Evolutionary conservation across 2,888 invertebrate species (phyloP).

Genomic region (Pollenia angustigena): DNA sequence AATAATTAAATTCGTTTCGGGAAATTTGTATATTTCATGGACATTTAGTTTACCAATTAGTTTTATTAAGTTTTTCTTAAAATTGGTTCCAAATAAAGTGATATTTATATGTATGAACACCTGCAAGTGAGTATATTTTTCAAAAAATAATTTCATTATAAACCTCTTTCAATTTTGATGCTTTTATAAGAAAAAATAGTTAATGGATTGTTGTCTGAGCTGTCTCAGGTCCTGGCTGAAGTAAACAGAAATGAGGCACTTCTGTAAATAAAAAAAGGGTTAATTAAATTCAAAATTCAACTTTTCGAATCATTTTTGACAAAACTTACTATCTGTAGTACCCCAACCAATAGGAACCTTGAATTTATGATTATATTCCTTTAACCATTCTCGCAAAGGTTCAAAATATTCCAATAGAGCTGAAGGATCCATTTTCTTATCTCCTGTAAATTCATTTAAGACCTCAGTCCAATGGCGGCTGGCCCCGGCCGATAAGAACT

Average conservation of each 20-base stretch:
- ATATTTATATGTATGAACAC: too few species aligned
- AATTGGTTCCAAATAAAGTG: too few species aligned
- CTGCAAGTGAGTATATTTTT: neutral
- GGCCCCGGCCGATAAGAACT: slow-evolving; percentile 88
- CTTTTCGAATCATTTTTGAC: neutral
- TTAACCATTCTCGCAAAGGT: slow-evolving; percentile 90
- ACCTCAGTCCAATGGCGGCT: slow-evolving; percentile 92
- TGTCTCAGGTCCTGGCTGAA: slow-evolving; percentile 73
- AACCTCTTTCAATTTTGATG: neutral
- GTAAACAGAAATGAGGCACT: slow-evolving; percentile 77
- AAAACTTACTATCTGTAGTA: slow-evolving; percentile 80
- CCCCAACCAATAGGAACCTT: slow-evolving; percentile 88
- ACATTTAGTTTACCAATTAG: neutral
- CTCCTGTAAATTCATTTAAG: slow-evolving; percentile 91
- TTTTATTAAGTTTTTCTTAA: neutral
- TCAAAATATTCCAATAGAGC: slow-evolving; percentile 92
- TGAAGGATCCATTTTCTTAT: slow-evolving; percentile 89
- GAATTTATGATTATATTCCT: slow-evolving; percentile 88
- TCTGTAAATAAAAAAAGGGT: slow-evolving; percentile 75
- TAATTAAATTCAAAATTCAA: neutral
- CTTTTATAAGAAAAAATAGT: slow-evolving; percentile 3
- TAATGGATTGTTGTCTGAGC: slow-evolving; percentile 3
- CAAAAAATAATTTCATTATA: slow-evolving; percentile 25
- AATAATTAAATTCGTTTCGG: too few species aligned
- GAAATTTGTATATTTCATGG: too few species aligned